Percentiles rank a stretch among this genome's conserved stretches.
phyloP scores from a whole-genome alignment of 2,113 vertebrate genomes.

The Zapus hudsonius region DNA sequence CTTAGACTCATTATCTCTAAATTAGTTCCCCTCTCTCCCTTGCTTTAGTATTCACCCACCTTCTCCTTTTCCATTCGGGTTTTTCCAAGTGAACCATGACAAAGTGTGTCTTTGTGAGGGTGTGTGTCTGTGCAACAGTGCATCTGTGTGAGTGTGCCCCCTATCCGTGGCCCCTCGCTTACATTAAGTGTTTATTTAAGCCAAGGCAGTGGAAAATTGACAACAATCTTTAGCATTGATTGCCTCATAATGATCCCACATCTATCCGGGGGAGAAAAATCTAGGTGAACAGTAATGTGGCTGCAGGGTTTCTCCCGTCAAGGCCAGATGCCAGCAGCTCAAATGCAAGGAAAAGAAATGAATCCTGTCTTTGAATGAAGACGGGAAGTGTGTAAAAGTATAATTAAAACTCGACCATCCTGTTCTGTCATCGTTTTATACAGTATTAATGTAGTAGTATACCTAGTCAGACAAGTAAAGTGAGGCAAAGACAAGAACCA shows the following conservation, averaged over 20 bases:
- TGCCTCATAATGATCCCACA: slow-evolving; percentile 14
- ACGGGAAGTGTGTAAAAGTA: not conserved
- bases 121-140: slow-evolving; percentile 29
- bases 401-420: slow-evolving; percentile 10
- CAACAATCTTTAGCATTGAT: slow-evolving; percentile 61
- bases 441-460: not conserved
- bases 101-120: slow-evolving; percentile 62
- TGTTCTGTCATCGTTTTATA: not conserved
- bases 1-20: slow-evolving; percentile 80
- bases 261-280: slow-evolving; percentile 34
- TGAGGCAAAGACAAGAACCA: not conserved
- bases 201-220: slow-evolving; percentile 51
- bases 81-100: slow-evolving; percentile 77
- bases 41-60: slow-evolving; percentile 73
- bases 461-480: not conserved
- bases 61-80: slow-evolving; percentile 72
- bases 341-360: not conserved
- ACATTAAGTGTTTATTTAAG: slow-evolving; percentile 59
- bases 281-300: slow-evolving; percentile 19
- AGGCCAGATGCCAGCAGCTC: not conserved
- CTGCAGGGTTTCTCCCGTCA: not conserved
- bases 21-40: slow-evolving; percentile 79
- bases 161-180: not conserved
- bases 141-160: slow-evolving; percentile 50
- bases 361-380: slow-evolving; percentile 17